Conservation (phyloP, 1,140 invertebrate genomes). For the Ostrea denselamellosa region DNA sequence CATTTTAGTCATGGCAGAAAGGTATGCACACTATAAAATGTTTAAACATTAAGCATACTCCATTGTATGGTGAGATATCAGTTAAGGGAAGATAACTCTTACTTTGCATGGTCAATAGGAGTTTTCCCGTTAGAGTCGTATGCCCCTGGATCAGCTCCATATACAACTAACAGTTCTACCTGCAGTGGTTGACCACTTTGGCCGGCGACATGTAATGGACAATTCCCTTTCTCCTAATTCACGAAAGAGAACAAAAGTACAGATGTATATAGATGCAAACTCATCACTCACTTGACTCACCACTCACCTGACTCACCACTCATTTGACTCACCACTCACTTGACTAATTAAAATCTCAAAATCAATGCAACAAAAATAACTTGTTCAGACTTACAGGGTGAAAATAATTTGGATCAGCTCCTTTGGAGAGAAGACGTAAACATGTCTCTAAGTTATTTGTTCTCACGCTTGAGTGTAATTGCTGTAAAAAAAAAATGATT, state of each 20-base stretch:
- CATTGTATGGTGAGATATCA: neutral
- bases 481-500: constrained; percentile 80
- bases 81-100: constrained; percentile 59
- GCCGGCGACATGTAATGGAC: constrained; percentile 95
- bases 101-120: constrained; percentile 90
- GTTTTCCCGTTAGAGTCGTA: constrained; percentile 78
- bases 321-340: neutral
- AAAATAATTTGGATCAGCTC: constrained; percentile 98
- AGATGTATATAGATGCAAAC: too few species aligned
- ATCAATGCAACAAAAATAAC: neutral
- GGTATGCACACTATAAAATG: too few species aligned
- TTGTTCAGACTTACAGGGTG: constrained; percentile 85
- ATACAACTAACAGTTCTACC: constrained; percentile 91
- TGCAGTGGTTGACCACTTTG: constrained; percentile 79
- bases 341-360: neutral
- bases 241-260: neutral
- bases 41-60: too few species aligned
- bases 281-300: neutral
- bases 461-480: constrained; percentile 96
- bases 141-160: constrained; percentile 94
- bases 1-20: too few species aligned
- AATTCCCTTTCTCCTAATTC: constrained; percentile 92
- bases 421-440: constrained; percentile 92
- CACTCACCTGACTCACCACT: neutral
- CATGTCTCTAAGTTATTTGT: constrained; percentile 94